Conservation (phyloP, 2,797 vertebrate genomes). For the Euthynnus affinis region DNA sequence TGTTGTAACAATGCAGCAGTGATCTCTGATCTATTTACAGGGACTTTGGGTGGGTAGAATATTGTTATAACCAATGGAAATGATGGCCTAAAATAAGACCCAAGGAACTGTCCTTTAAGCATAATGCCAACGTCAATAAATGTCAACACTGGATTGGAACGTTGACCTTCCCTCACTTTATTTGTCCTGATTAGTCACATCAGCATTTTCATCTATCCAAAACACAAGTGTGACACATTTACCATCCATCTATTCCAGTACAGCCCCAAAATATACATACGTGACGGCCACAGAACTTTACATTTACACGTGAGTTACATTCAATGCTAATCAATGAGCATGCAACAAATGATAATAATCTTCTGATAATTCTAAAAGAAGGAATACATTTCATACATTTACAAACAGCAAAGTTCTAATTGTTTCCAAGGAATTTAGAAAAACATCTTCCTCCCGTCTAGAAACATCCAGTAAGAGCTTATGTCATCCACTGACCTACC, state of each 20-base stretch:
- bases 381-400: neutral
- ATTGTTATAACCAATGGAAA: neutral
- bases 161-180: neutral
- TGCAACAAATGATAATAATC: neutral
- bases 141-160: neutral
- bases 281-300: neutral
- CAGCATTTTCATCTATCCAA: no score
- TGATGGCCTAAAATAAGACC: neutral
- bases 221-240: neutral
- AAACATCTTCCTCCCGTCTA: neutral
- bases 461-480: neutral
- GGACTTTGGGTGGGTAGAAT: neutral
- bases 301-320: no score
- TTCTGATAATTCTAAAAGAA: neutral
- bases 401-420: neutral
- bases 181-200: neutral
- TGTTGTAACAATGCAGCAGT: no score
- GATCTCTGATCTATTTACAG: no score
- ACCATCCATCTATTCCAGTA: no score
- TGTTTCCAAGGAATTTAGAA: neutral
- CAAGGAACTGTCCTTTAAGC: neutral
- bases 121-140: no score
- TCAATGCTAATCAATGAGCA: neutral
- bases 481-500: slow-evolving; percentile 12
- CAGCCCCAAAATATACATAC: neutral